Percentiles rank a stretch among this genome's conserved stretches.
phyloP scores from a whole-genome alignment of 1,140 invertebrate genomes.

The Epicauta chinensis region DNA sequence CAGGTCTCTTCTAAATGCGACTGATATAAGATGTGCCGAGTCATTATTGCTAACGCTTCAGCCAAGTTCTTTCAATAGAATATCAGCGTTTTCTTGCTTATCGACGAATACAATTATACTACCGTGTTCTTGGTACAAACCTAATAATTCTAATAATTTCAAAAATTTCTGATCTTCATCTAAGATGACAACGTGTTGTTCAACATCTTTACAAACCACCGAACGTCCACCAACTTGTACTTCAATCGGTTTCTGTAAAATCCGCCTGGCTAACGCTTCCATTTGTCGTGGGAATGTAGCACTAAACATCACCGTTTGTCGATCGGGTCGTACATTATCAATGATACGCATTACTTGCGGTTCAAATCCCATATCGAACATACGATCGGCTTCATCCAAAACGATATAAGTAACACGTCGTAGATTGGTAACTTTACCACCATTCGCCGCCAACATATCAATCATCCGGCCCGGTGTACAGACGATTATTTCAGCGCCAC shows the following conservation, averaged over 20 bases:
- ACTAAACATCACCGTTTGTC: constrained; percentile 98
- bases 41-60: too few relatives aligned
- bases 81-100: constrained; percentile 97
- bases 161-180: constrained; percentile 98
- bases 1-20: too few relatives aligned
- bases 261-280: constrained; percentile 93
- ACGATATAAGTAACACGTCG: constrained; percentile 94
- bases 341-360: constrained; percentile 98
- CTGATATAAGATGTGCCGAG: too few relatives aligned
- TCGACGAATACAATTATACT: constrained; percentile 97
- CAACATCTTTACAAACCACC: constrained; percentile 97
- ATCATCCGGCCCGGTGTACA: constrained; percentile 99
- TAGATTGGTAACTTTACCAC: constrained; percentile 94
- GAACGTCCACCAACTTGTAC: constrained; percentile 97
- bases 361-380: too few relatives aligned
- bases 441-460: constrained; percentile 98
- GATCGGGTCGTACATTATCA: constrained; percentile 93
- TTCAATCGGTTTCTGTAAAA: constrained; percentile 93
- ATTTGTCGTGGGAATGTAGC: constrained; percentile 98
- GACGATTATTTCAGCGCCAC: constrained; percentile 92
- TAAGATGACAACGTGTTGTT: constrained; percentile 89
- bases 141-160: constrained; percentile 92
- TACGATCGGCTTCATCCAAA: constrained; percentile 99
- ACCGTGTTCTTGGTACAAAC: constrained; percentile 89
- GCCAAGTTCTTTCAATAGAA: constrained; percentile 87